phyloP scores from a whole-genome alignment of 2,888 invertebrate genomes.

The Amiota minor region DNA sequence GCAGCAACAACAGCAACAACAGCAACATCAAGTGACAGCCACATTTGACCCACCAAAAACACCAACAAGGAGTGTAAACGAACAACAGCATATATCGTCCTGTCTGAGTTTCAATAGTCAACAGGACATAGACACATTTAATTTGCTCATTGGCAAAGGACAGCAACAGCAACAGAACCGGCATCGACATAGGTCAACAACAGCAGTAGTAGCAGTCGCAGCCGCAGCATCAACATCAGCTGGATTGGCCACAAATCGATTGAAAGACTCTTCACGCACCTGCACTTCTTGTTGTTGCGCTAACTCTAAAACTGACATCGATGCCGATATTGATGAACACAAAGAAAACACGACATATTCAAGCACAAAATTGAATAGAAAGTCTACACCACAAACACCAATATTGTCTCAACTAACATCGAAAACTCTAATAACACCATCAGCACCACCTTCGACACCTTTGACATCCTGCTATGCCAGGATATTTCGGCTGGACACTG shows the following conservation, averaged over 20 bases:
- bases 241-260: constrained; percentile 37
- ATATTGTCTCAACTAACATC: too few relatives aligned
- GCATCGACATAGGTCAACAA: constrained; percentile 37
- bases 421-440: too few relatives aligned
- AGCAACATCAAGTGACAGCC: constrained; percentile 23
- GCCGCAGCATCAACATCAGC: neutral
- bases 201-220: neutral
- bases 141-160: constrained; percentile 22
- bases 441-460: constrained; percentile 10
- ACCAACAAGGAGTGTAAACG: neutral
- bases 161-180: constrained; percentile 32
- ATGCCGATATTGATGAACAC: neutral
- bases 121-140: constrained; percentile 23
- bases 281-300: constrained; percentile 5
- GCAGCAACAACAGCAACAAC: constrained; percentile 28
- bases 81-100: neutral
- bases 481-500: constrained; percentile 22
- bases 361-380: constrained; percentile 6
- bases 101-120: constrained; percentile 10
- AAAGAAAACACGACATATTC: constrained; percentile 17
- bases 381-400: neutral
- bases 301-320: neutral
- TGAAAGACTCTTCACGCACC: constrained; percentile 36
- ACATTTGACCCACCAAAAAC: constrained; percentile 24
- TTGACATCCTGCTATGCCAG: constrained; percentile 36